A percentile compares a stretch with the other conserved stretches of the same genome.
phyloP scores from a whole-genome alignment of 2,888 invertebrate genomes.

The Agrotis segetum region DNA sequence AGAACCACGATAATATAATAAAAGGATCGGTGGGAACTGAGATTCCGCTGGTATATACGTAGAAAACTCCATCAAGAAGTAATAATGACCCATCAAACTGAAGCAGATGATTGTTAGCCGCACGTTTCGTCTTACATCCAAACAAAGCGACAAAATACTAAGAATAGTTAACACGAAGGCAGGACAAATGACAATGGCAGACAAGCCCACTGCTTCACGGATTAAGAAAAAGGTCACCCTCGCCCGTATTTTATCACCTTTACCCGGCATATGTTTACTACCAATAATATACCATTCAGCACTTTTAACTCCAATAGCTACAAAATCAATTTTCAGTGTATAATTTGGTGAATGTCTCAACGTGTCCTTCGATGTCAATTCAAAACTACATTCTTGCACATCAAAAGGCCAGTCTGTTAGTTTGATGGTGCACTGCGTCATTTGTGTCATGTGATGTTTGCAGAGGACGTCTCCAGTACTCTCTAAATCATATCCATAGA shows the following conservation, averaged over 20 bases:
- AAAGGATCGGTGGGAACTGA: slow-evolving; percentile 66
- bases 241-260: slow-evolving; percentile 52
- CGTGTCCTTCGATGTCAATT: slow-evolving; percentile 43
- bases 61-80: slow-evolving; percentile 64
- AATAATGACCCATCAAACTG: slow-evolving; percentile 70
- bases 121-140: slow-evolving; percentile 65
- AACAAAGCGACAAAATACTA: slow-evolving; percentile 63
- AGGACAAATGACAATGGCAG: slow-evolving; percentile 70
- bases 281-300: slow-evolving; percentile 73
- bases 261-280: slow-evolving; percentile 51
- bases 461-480: slow-evolving; percentile 63
- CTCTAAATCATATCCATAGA: slow-evolving; percentile 49
- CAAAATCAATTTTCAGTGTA: not conserved
- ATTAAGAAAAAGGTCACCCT: slow-evolving; percentile 69
- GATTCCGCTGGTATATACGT: slow-evolving; percentile 63
- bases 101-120: slow-evolving; percentile 69
- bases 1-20: slow-evolving; percentile 72
- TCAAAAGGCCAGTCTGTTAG: slow-evolving; percentile 74
- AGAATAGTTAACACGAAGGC: slow-evolving; percentile 67
- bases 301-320: not conserved
- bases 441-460: slow-evolving; percentile 13
- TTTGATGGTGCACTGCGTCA: slow-evolving; percentile 62
- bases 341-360: not conserved
- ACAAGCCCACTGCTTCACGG: slow-evolving; percentile 70
- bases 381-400: slow-evolving; percentile 67